A percentile compares a stretch with the other conserved stretches of the same genome.
Evolutionary conservation across 2,797 vertebrate genomes (phyloP).

Genomic region (Scleropages formosus): DNA sequence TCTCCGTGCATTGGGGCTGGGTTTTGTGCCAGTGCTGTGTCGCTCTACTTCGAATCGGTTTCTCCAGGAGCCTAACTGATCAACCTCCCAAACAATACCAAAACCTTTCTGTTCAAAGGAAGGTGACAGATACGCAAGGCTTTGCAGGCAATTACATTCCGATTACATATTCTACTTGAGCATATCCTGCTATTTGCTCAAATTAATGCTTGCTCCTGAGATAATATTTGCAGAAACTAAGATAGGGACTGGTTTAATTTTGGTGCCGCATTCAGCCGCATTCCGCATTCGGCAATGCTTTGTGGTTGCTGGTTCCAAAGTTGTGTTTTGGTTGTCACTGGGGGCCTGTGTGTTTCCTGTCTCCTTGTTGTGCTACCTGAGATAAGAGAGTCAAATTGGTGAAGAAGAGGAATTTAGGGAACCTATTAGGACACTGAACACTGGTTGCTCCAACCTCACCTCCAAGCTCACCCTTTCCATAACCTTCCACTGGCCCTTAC

Average conservation of each 20-base stretch:
- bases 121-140: conserved; percentile 39
- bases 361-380: not conserved
- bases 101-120: conserved; percentile 16
- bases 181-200: conserved; percentile 41
- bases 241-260: conserved; percentile 25
- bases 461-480: not conserved
- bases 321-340: conserved; percentile 10
- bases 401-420: not conserved
- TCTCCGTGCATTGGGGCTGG: not conserved
- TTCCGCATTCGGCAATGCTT: conserved; percentile 22
- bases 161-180: conserved; percentile 37
- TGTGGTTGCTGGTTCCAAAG: conserved; percentile 31
- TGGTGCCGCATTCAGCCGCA: conserved; percentile 29
- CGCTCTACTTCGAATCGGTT: not conserved
- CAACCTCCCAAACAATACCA: conserved; percentile 10
- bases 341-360: not conserved
- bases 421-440: not conserved
- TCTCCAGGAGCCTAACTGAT: conserved; percentile 16
- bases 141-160: conserved; percentile 42
- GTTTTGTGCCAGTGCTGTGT: not conserved
- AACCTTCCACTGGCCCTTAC: no score
- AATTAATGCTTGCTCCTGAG: conserved; percentile 40
- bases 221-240: conserved; percentile 52
- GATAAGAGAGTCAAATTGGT: not conserved
- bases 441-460: not conserved